Evolutionary conservation across 2,888 invertebrate genomes (phyloP).

Genomic region (Hyalella azteca): DNA sequence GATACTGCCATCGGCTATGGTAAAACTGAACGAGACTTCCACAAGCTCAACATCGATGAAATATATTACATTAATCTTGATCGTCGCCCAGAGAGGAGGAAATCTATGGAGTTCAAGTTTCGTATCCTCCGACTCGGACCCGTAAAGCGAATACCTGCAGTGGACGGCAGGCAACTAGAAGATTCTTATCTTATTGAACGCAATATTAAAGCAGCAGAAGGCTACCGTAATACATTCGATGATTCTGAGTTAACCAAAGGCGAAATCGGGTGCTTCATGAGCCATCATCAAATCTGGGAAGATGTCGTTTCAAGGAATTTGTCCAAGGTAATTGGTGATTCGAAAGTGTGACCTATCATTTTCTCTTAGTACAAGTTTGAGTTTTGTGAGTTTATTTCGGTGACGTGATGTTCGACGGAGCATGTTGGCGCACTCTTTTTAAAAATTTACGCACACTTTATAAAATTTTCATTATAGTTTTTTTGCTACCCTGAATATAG

Average conservation of each 20-base stretch:
- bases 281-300: background rate
- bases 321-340: background rate
- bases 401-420: too few relatives aligned
- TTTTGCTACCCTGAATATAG: too few relatives aligned
- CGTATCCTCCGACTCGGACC: background rate
- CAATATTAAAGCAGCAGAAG: background rate
- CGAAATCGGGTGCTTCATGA: background rate
- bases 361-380: too few relatives aligned
- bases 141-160: background rate
- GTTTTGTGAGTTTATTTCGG: too few relatives aligned
- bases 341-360: too few relatives aligned
- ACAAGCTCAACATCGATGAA: background rate
- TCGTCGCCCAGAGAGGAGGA: background rate
- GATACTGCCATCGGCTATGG: background rate
- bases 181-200: background rate
- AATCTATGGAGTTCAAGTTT: background rate
- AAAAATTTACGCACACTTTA: too few relatives aligned
- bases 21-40: too few relatives aligned
- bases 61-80: conserved; percentile 1
- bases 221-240: background rate
- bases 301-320: background rate
- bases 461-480: too few relatives aligned
- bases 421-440: too few relatives aligned
- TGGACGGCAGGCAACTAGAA: background rate
- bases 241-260: background rate